A percentile compares a stretch with the other conserved stretches of the same genome.
Evolutionary conservation across 2,888 invertebrate genomes (phyloP).

Genomic region (Sphaerolaimus hirsutus): DNA sequence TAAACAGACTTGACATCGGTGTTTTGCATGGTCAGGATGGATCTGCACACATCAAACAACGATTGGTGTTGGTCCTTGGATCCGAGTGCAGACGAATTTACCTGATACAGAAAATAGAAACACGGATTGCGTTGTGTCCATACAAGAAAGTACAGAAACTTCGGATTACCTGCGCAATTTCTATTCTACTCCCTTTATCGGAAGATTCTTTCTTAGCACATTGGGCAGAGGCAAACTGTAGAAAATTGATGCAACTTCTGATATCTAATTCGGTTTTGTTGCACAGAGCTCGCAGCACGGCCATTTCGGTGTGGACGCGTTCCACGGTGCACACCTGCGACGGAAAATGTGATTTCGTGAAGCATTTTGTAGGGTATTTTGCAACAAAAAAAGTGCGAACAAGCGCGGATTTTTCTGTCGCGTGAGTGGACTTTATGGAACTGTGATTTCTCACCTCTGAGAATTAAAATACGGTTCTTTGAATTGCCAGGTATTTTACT

Average conservation of each 20-base stretch:
- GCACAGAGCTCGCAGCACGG: constrained; percentile 48
- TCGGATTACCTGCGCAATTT: background rate
- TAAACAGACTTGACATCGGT: background rate
- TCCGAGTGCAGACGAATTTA: constrained; percentile 46
- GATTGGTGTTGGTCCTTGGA: constrained; percentile 61
- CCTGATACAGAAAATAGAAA: constrained; percentile 9
- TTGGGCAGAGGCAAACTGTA: constrained; percentile 35
- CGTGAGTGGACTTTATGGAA: too few species aligned
- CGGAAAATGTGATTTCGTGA: background rate
- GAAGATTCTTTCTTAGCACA: background rate
- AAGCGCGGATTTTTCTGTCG: too few species aligned
- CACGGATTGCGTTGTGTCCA: background rate
- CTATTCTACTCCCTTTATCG: background rate
- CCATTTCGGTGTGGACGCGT: constrained; percentile 42
- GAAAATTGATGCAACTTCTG: constrained; percentile 61
- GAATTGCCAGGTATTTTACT: too few species aligned
- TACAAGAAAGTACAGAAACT: background rate
- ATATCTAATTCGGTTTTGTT: constrained; percentile 69
- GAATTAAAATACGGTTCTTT: too few species aligned
- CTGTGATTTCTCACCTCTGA: too few species aligned
- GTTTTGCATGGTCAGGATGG: constrained; percentile 6
- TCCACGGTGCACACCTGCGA: constrained; percentile 31
- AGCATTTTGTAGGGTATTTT: too few species aligned
- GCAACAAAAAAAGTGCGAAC: too few species aligned
- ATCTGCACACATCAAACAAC: constrained; percentile 49